phyloP scores from a whole-genome alignment of 2,888 invertebrate genomes.

The Eristalis pertinax region DNA sequence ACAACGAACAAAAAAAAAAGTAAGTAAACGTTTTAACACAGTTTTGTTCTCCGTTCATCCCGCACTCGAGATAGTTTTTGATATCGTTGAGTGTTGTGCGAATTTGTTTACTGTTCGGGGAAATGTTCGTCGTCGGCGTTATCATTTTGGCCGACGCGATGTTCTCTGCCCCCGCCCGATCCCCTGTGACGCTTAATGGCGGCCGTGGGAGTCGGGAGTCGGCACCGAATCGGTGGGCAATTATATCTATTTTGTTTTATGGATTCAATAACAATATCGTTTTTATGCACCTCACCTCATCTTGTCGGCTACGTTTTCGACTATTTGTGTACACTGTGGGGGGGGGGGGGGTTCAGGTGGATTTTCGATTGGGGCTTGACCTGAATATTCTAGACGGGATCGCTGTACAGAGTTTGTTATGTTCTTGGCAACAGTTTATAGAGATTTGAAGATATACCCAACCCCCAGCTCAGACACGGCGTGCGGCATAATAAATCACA shows the following conservation, averaged over 20 bases:
- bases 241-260: constrained; percentile 37
- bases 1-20: background rate
- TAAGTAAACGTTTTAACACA: background rate
- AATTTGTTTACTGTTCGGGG: background rate
- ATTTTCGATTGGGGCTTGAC: constrained; percentile 32
- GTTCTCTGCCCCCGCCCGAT: background rate
- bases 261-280: constrained; percentile 14
- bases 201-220: background rate
- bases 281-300: background rate
- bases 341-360: background rate
- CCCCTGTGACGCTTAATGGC: background rate
- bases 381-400: constrained; percentile 29
- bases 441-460: constrained; percentile 10
- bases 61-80: background rate
- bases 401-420: constrained; percentile 5
- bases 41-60: background rate
- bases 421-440: constrained; percentile 30
- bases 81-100: background rate
- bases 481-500: constrained; percentile 64
- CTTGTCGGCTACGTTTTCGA: constrained; percentile 15
- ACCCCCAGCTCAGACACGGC: constrained; percentile 16
- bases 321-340: background rate
- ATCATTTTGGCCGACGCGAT: background rate
- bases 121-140: background rate
- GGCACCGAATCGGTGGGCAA: constrained; percentile 17